Evolutionary conservation across 92 coral and sea anemone genomes (phyloP), one percentile per base, ranked within the genome.

Genomic region (Epizoanthus illoricatus): DNA sequence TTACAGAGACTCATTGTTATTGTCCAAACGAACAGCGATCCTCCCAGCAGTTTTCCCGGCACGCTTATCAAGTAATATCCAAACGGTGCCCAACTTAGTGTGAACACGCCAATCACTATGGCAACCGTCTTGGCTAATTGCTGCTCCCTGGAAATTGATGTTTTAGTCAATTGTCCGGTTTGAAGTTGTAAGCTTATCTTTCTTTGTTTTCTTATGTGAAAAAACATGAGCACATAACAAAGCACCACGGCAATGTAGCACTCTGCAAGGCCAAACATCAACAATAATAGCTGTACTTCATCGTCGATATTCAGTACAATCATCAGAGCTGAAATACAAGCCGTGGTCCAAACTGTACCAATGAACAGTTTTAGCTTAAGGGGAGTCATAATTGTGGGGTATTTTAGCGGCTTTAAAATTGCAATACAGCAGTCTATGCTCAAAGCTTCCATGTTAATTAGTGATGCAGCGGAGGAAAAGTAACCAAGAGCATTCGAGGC

Each of bases 401-500:
- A 52, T 41, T 39, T 16, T 33, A 81, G 65, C 10, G 65, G 65
- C 28, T 56, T 45, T 57, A 63, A 67, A 43, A 70, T 81, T 42
- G 78, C 85, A 17, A 81, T 12, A 63, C 78, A 81, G 41, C 85
- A 74, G 49, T 81, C 85, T 11, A 81, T 6, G 28, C 85, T 81
- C 79, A 81, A 68, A 47, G 71, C 59, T 1, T 21, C 78, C 64
- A 81, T 73, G 43, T 54, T 54, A 43, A 70, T 20, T 7, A 81
- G 39, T 7, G 85, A 81, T 52, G 75, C 62, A 3, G 76, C 78
- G 45, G 79, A 68, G 7, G 75, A 47, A 39, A 68, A 70, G 19
- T 69, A 43, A 36, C 47, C 72, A 15, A 68, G 5, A 7, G 7
- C 21, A 24, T 39, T 16, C 7, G 47, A 33, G 40, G 45, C 2